A percentile compares a stretch with the other conserved stretches of the same genome.
phyloP scores from a whole-genome alignment of 2,888 invertebrate species.

The Chrysolina oricalcia region DNA sequence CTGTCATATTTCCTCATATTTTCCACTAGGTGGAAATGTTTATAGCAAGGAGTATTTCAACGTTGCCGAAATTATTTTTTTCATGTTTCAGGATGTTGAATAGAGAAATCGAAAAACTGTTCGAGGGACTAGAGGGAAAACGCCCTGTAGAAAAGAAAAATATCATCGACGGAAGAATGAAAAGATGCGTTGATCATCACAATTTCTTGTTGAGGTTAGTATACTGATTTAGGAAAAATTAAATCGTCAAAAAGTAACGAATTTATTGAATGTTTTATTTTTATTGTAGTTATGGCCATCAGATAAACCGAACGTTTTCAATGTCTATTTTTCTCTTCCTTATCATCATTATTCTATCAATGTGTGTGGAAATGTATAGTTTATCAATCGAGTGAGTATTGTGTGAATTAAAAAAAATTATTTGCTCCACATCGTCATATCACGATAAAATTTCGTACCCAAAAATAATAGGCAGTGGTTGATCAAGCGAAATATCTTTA shows the following conservation, averaged over 20 bases:
- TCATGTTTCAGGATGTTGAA: background rate
- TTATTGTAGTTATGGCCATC: background rate
- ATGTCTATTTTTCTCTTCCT: background rate
- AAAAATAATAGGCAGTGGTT: too few relatives aligned
- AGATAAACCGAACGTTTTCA: background rate
- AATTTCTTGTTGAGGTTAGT: background rate
- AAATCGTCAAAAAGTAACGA: too few relatives aligned
- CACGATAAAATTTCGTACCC: too few relatives aligned
- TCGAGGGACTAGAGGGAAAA: background rate
- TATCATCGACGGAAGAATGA: background rate
- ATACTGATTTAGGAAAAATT: background rate
- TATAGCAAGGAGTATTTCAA: background rate
- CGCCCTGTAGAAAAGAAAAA: background rate
- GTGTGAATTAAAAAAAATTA: too few relatives aligned
- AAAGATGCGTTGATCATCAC: background rate
- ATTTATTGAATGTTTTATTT: background rate
- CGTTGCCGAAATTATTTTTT: too few relatives aligned
- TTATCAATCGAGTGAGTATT: background rate
- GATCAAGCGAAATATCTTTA: too few relatives aligned
- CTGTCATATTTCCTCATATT: too few relatives aligned
- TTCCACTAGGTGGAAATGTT: too few relatives aligned
- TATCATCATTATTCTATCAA: background rate
- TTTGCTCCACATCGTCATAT: too few relatives aligned
- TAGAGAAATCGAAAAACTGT: background rate
- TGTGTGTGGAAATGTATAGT: constrained; percentile 6